Conservation (phyloP, 2,797 vertebrate species). For the Peromyscus attwateri region DNA sequence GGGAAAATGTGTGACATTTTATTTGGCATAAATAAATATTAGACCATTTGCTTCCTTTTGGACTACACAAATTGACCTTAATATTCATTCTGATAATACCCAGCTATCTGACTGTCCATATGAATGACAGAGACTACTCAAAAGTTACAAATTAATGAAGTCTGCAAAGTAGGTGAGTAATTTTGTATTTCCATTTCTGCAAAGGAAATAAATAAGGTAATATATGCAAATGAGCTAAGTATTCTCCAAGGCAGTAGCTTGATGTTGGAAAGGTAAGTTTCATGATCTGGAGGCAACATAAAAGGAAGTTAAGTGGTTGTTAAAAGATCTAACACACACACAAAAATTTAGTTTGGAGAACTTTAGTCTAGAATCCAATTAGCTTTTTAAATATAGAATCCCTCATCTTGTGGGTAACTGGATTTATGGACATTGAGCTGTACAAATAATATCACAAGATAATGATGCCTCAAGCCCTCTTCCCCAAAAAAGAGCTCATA, state of each 20-base stretch:
- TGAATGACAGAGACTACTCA: background rate
- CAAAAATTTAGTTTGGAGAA: background rate
- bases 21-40: background rate
- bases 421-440: background rate
- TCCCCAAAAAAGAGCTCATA: background rate
- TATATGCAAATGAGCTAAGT: background rate
- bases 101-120: background rate
- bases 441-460: background rate
- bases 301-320: background rate
- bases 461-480: background rate
- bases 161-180: background rate
- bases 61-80: background rate
- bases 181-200: background rate
- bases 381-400: background rate
- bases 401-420: background rate
- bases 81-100: background rate
- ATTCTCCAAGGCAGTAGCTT: background rate
- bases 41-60: background rate
- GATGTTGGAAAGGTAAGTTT: background rate
- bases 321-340: background rate
- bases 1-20: background rate
- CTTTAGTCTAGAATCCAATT: background rate
- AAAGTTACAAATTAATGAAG: background rate
- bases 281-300: background rate
- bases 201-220: background rate